Conservation (phyloP, 2,888 invertebrate genomes). For the Anoplius nigerrimus region DNA sequence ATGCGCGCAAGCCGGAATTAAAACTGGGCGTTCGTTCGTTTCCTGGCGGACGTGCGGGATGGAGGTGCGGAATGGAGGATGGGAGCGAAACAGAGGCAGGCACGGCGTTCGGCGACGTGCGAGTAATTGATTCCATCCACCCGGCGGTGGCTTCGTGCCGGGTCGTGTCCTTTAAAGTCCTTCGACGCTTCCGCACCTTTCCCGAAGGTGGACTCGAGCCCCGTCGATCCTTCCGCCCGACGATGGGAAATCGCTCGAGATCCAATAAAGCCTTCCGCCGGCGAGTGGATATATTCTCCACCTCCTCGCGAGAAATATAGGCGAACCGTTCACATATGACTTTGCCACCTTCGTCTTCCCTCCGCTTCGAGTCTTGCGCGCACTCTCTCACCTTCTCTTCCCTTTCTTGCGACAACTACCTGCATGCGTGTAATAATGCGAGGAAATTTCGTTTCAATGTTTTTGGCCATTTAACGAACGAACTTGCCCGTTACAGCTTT, state of each 20-base stretch:
- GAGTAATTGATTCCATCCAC: conserved; percentile 43
- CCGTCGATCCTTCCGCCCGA: conserved; percentile 8
- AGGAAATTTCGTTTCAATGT: no score
- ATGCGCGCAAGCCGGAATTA: conserved; percentile 35
- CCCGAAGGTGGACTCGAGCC: neutral
- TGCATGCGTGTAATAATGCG: no score
- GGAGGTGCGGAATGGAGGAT: conserved; percentile 23
- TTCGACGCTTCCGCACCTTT: neutral
- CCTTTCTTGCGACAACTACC: no score
- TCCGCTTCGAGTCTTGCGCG: no score
- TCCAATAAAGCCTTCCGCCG: conserved; percentile 39
- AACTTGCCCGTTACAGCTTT: no score
- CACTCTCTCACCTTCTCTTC: no score
- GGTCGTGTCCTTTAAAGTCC: conserved; percentile 28
- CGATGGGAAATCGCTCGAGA: conserved; percentile 27
- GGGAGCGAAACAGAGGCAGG: conserved; percentile 1
- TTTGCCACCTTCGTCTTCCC: no score
- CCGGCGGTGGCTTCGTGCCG: conserved; percentile 15
- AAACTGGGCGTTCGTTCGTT: conserved; percentile 35
- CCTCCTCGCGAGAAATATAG: neutral
- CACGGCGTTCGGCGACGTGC: neutral
- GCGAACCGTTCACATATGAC: no score
- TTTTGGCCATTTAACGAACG: no score
- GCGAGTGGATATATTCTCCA: conserved; percentile 27
- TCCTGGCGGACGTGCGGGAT: conserved; percentile 29